Conservation (phyloP, 2,113 vertebrate species). For the Platysteira castanea region DNA sequence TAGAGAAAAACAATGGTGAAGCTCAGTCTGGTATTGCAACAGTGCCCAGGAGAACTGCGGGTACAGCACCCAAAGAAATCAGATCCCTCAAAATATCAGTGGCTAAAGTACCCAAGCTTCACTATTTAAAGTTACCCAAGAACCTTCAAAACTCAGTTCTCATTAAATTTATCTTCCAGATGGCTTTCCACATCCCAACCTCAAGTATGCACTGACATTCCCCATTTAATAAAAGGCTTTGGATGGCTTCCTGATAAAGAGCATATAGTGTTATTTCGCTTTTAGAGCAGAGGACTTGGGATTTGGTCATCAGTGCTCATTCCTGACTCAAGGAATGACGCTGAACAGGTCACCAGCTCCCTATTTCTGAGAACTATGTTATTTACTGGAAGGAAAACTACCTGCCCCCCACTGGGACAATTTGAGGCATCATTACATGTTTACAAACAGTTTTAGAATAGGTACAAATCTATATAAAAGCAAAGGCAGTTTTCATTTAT, state of each 20-base stretch:
- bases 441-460: not conserved
- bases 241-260: not conserved
- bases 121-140: not conserved
- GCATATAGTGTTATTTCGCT: not conserved
- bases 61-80: not conserved
- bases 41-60: not conserved
- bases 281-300: not conserved
- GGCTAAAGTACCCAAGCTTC: not conserved
- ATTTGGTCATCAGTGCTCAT: not conserved
- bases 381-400: not conserved
- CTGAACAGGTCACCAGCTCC: not conserved
- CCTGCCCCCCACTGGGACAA: not conserved
- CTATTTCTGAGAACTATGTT: not conserved
- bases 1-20: not conserved
- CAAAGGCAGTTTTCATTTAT: not conserved
- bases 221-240: not conserved
- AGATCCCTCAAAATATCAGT: not conserved
- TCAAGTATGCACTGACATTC: not conserved
- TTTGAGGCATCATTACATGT: not conserved
- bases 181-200: not conserved
- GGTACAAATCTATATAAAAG: not conserved
- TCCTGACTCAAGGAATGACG: not conserved
- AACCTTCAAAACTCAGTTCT: not conserved
- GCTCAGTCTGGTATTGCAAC: not conserved
- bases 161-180: not conserved